These are phyloP conservation scores for Gavialis gangeticus DNA, from an alignment of 2,113 vertebrate species.

Conservation along the genomic window DNA sequence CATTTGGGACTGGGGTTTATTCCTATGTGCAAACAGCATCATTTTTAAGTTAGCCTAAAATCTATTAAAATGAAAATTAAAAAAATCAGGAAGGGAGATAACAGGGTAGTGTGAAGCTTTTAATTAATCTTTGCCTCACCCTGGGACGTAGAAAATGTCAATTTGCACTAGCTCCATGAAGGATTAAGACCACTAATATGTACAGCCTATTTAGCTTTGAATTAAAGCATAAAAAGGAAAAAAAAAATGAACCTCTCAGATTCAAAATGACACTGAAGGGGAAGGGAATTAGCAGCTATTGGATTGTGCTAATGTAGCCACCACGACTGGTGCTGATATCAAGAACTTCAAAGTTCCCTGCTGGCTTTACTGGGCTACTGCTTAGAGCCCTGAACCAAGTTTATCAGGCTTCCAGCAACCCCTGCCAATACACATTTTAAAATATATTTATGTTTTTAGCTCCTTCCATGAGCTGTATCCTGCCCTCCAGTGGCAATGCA, in stretches of 20 bases:
- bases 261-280: slow-evolving; percentile 67
- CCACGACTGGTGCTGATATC: slow-evolving; percentile 42
- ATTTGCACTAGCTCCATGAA: slow-evolving; percentile 54
- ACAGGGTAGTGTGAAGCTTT: slow-evolving; percentile 37
- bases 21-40: slow-evolving; percentile 22
- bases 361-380: background rate
- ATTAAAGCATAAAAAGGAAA: slow-evolving; percentile 69
- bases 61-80: slow-evolving; percentile 43
- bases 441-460: background rate
- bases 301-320: slow-evolving; percentile 32
- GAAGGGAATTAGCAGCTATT: slow-evolving; percentile 53
- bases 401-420: background rate
- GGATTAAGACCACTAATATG: slow-evolving; percentile 64
- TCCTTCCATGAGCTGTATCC: background rate
- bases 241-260: slow-evolving; percentile 58
- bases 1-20: background rate
- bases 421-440: slow-evolving; percentile 39
- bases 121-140: slow-evolving; percentile 70
- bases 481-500: no score
- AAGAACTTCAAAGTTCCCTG: slow-evolving; percentile 2
- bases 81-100: slow-evolving; percentile 29
- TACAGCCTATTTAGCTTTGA: slow-evolving; percentile 65
- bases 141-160: slow-evolving; percentile 56
- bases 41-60: slow-evolving; percentile 42
- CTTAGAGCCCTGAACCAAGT: slow-evolving; percentile 4